Conservation (phyloP, 1,140 invertebrate species). For the Physella acuta region DNA sequence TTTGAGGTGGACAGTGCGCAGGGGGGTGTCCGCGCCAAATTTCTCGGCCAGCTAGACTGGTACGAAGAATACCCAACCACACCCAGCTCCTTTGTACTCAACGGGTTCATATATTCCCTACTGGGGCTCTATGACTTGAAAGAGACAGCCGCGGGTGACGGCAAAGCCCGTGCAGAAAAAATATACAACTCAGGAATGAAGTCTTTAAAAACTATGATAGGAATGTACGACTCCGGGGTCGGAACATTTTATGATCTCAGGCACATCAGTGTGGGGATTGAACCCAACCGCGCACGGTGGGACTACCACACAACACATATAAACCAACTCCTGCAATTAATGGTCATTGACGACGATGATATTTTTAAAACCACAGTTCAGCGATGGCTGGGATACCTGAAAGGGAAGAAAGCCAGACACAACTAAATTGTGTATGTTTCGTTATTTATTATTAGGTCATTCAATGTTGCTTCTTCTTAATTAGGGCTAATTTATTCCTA, state of each 20-base stretch:
- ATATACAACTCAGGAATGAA: conserved; percentile 84
- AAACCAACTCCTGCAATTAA: conserved; percentile 88
- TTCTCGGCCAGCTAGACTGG: conserved; percentile 75
- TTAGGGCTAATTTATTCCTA: too few species aligned
- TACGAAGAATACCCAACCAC: conserved; percentile 98
- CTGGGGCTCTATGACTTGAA: conserved; percentile 92
- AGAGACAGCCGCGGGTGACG: conserved; percentile 57
- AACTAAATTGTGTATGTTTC: too few species aligned
- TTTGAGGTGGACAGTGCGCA: conserved; percentile 72
- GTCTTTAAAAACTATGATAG: conserved; percentile 85
- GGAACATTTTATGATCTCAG: conserved; percentile 96
- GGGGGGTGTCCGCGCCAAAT: conserved; percentile 79
- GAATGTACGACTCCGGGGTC: conserved; percentile 91
- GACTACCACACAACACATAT: conserved; percentile 99
- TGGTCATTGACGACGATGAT: conserved; percentile 78
- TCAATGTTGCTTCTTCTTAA: too few species aligned
- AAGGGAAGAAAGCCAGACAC: conserved; percentile 66
- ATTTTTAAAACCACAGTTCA: conserved; percentile 83
- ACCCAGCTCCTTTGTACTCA: conserved; percentile 92
- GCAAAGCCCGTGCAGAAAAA: conserved; percentile 47
- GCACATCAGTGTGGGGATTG: conserved; percentile 80
- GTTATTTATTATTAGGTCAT: too few species aligned
- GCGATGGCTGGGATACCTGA: conserved; percentile 94
- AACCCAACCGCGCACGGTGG: conserved; percentile 87
- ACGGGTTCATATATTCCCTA: conserved; percentile 98